Conservation (phyloP, 2,888 invertebrate genomes). For the Brachynemurus nebulosus region DNA sequence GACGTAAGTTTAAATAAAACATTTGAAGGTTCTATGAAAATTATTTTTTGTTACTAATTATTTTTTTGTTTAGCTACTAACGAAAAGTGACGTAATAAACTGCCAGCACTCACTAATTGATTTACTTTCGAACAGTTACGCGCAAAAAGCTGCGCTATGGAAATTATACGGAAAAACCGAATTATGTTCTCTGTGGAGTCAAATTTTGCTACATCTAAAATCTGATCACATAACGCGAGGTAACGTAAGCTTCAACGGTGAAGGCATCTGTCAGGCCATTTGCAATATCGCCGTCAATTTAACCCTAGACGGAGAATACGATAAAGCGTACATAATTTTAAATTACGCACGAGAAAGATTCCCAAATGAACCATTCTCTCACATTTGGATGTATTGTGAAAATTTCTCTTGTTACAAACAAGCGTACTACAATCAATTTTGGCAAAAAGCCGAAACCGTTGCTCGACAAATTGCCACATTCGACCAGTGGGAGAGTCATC, state of each 20-base stretch:
- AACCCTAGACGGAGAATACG: conserved; percentile 38
- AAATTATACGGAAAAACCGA: conserved; percentile 76
- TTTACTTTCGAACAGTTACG: conserved; percentile 63
- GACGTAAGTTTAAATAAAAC: conserved; percentile 33
- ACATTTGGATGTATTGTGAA: conserved; percentile 54
- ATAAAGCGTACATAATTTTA: conserved; percentile 41
- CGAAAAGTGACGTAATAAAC: conserved; percentile 74
- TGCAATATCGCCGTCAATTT: conserved; percentile 49
- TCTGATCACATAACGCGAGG: conserved; percentile 39
- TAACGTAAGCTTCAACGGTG: conserved; percentile 38
- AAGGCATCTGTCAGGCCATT: conserved; percentile 53
- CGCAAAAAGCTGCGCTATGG: conserved; percentile 78
- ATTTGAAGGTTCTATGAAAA: background rate
- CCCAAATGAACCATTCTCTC: conserved; percentile 44
- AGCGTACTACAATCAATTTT: conserved; percentile 40
- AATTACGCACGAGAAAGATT: conserved; percentile 47
- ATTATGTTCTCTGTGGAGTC: conserved; percentile 67
- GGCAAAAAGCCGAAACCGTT: conserved; percentile 53
- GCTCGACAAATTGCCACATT: conserved; percentile 53
- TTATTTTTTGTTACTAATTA: conserved; percentile 1
- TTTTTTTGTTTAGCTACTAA: conserved; percentile 49
- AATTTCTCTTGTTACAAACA: conserved; percentile 39
- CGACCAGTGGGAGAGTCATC: conserved; percentile 50
- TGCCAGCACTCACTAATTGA: conserved; percentile 73
- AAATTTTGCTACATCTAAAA: conserved; percentile 63